These are phyloP conservation scores for Saccostrea echinata DNA, from an alignment of 1,140 invertebrate species.

Conservation along the genomic window DNA sequence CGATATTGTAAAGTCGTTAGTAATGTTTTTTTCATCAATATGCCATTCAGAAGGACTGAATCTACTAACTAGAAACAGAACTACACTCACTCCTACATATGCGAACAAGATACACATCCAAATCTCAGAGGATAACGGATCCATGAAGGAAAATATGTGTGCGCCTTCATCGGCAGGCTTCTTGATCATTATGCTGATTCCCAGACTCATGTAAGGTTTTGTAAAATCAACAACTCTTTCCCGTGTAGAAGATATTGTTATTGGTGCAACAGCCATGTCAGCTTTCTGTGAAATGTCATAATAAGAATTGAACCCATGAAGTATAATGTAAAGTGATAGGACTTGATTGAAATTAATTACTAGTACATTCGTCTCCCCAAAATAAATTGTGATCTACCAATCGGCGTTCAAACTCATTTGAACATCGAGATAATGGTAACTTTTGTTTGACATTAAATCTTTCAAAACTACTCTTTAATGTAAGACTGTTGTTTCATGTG, in stretches of 20 bases:
- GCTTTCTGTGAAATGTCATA: constrained; percentile 70
- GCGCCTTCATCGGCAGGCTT: constrained; percentile 93
- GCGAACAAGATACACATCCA: constrained; percentile 95
- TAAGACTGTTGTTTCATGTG: no score
- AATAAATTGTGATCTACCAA: no score
- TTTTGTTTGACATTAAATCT: no score
- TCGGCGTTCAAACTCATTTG: no score
- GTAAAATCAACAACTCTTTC: constrained; percentile 79
- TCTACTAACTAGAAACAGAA: constrained; percentile 94
- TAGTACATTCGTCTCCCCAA: no score
- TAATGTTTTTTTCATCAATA: constrained; percentile 84
- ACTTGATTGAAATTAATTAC: no score
- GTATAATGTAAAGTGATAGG: no score
- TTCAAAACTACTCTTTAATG: no score
- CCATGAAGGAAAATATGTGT: constrained; percentile 97
- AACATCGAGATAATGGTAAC: no score
- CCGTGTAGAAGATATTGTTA: constrained; percentile 78
- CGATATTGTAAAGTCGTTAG: constrained; percentile 97
- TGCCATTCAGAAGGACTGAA: constrained; percentile 98
- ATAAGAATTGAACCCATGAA: neutral
- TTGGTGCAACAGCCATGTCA: constrained; percentile 78
- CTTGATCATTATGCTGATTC: constrained; percentile 90
- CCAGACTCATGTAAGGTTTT: constrained; percentile 80
- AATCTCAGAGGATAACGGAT: constrained; percentile 97
- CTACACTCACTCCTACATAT: constrained; percentile 92